Evolutionary conservation across 2,888 invertebrate genomes (phyloP).

Genomic region (Dryocosmus kuriphilus): DNA sequence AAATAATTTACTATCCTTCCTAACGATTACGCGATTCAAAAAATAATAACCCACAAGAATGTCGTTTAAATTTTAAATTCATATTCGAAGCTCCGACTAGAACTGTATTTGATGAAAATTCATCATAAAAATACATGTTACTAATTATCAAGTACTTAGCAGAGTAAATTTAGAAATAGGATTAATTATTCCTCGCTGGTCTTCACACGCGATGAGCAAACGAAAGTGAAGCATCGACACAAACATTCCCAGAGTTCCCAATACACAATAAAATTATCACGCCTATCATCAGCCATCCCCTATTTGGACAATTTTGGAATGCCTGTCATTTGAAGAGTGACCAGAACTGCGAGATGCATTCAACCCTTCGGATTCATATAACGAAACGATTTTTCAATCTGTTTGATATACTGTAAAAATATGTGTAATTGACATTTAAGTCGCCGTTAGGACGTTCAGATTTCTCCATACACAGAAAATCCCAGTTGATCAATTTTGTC

Average conservation of each 20-base stretch:
- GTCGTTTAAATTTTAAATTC: too few species aligned
- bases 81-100: too few species aligned
- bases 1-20: too few species aligned
- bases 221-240: slow-evolving; percentile 1
- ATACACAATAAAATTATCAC: slow-evolving; percentile 24
- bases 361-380: slow-evolving; percentile 9
- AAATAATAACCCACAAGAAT: too few species aligned
- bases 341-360: slow-evolving; percentile 2
- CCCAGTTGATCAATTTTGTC: too few species aligned
- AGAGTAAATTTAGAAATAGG: slow-evolving; percentile 2
- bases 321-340: slow-evolving; percentile 18
- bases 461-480: too few species aligned
- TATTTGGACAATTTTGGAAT: slow-evolving; percentile 35
- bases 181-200: neutral
- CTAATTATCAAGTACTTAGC: neutral
- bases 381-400: slow-evolving; percentile 14
- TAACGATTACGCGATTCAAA: too few species aligned
- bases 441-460: neutral
- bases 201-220: slow-evolving; percentile 9
- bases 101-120: neutral
- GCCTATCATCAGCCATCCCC: slow-evolving; percentile 13
- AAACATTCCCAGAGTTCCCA: slow-evolving; percentile 3
- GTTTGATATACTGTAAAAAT: slow-evolving; percentile 15
- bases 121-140: neutral
- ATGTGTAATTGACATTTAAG: slow-evolving; percentile 1